A percentile compares a stretch with the other conserved stretches of the same genome.
Conservation (phyloP, 2,888 invertebrate species). For the Rugalucina vietnamica region DNA sequence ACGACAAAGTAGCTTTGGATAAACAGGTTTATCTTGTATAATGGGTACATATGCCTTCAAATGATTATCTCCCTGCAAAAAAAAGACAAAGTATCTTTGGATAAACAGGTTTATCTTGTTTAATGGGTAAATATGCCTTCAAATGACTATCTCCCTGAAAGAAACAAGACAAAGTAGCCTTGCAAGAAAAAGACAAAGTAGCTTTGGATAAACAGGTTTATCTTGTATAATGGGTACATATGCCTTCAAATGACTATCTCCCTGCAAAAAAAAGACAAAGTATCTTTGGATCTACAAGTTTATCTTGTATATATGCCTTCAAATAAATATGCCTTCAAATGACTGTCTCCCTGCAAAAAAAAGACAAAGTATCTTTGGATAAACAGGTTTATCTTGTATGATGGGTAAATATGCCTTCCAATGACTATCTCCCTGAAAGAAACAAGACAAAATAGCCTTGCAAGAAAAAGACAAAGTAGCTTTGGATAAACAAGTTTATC, state of each 20-base stretch:
- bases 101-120: conserved; percentile 95
- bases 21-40: too few relatives aligned
- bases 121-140: conserved; percentile 97
- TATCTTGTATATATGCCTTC: conserved; percentile 96
- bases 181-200: too few relatives aligned
- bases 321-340: conserved; percentile 97
- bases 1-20: too few relatives aligned
- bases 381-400: too few relatives aligned
- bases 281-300: conserved; percentile 94
- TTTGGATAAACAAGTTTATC: too few relatives aligned
- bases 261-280: conserved; percentile 85
- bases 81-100: conserved; percentile 87
- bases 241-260: conserved; percentile 96
- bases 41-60: too few relatives aligned
- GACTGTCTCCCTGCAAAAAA: conserved; percentile 90
- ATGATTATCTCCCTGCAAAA: too few relatives aligned
- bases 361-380: not conserved
- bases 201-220: conserved; percentile 94
- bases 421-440: too few relatives aligned
- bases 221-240: conserved; percentile 97
- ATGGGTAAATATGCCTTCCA: too few relatives aligned
- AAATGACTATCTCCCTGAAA: conserved; percentile 94
- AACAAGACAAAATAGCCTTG: too few relatives aligned
- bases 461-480: too few relatives aligned
- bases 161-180: not conserved